These are phyloP conservation scores for Apolygus lucorum DNA, from an alignment of 1,140 invertebrate species.

Conservation along the genomic window DNA sequence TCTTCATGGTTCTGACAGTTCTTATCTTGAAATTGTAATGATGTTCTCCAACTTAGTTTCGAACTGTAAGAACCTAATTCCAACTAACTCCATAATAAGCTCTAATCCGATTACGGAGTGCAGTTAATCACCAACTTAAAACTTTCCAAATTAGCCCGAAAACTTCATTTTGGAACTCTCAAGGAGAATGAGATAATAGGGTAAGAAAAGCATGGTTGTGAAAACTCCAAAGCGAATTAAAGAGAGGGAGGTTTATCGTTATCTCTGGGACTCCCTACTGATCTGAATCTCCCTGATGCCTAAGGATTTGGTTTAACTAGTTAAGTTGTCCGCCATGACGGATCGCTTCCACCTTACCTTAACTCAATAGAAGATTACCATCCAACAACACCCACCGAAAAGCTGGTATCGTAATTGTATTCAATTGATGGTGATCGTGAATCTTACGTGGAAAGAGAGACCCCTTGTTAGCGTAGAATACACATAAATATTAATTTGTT, in stretches of 20 bases:
- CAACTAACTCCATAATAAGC: too few species aligned
- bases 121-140: background rate
- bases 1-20: too few species aligned
- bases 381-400: background rate
- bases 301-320: too few species aligned
- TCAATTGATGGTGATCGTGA: background rate
- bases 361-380: background rate
- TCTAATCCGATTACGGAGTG: background rate
- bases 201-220: too few species aligned
- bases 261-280: too few species aligned
- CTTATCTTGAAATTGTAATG: too few species aligned
- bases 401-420: background rate
- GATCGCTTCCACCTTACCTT: background rate
- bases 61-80: too few species aligned
- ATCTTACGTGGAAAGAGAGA: background rate
- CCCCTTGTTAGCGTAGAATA: background rate
- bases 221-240: too few species aligned
- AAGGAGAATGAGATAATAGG: too few species aligned
- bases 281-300: too few species aligned
- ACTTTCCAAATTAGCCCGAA: background rate
- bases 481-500: background rate
- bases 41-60: too few species aligned
- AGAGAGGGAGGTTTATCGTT: too few species aligned
- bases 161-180: background rate
- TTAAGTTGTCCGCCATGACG: background rate